Evolutionary conservation across 1,140 invertebrate species (phyloP), one percentile per base, ranked within the genome.

Genomic region (Trypoxylus dichotomus): DNA sequence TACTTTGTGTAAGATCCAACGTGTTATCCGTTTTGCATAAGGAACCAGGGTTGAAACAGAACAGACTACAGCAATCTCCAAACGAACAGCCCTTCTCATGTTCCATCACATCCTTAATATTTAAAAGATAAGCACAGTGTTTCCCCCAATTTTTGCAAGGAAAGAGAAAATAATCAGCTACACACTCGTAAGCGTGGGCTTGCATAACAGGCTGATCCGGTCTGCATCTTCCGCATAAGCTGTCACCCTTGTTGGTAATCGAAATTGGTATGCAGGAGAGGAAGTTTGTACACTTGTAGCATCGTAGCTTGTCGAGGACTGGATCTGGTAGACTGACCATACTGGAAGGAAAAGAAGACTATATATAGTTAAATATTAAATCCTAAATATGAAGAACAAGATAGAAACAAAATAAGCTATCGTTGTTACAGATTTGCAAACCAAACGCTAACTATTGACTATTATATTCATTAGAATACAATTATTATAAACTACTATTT

Each of bases 111-210:
- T 82, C 83, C 47, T 85, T 81, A 81, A 83, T 84, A 15, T 72
- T n/a, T 5, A 83, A 75, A 13, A 76, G 76, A 63, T 80, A 77
- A 10, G 81, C 77, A 72, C 84, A 84, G 60, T 85, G 80, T 54
- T 82, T 80, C 13, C 78, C 76, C 81, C 83, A 85, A 72, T 84
- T 80, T 68, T 77, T 79, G 73, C 85, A 86, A n/a, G 83, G 84
- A 80, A 82, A 86, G 8, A 79, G 24, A 73, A 83, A 85, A 19
- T 79, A 81, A 11, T 78, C 80, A 7, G 83, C 84, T 29, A 84
- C 37, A 8, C 81, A 79, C 80, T 85, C 85, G 54, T 81, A 85
- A 3, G 82, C 78, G n/a, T 72, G 47, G 25, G 47, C 74, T 13
- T 11, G 25, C 2, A 78, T 76, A 15, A 79, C 60, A 19, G 54